These are phyloP conservation scores for Mycetomoellerius zeteki DNA, from an alignment of 1,140 invertebrate genomes.

Conservation along the genomic window DNA sequence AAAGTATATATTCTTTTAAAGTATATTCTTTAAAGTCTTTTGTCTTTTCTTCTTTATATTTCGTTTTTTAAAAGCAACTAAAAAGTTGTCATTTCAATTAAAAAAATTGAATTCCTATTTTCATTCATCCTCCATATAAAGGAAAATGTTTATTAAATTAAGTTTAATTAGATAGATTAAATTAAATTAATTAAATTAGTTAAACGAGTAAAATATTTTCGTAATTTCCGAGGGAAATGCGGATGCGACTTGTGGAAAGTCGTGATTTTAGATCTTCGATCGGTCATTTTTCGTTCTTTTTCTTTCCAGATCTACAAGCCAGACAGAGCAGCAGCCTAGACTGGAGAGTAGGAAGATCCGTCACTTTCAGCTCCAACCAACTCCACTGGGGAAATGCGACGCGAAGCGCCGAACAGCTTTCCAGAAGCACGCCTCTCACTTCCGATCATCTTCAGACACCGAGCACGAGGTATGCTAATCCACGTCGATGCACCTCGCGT, in stretches of 20 bases:
- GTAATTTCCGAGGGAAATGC: not conserved
- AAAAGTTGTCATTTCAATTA: too few species aligned
- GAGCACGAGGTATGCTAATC: constrained; percentile 81
- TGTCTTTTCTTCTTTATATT: too few species aligned
- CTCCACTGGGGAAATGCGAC: constrained; percentile 81
- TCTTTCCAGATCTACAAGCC: constrained; percentile 73
- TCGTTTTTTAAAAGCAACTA: too few species aligned
- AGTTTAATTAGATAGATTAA: not conserved
- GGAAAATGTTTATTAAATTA: not conserved
- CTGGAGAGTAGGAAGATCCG: constrained; percentile 81
- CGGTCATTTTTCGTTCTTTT: not conserved
- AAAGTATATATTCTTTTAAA: too few species aligned
- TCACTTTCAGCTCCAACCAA: constrained; percentile 77
- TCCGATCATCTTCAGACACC: constrained; percentile 80
- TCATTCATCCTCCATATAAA: not conserved
- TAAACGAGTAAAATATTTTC: not conserved
- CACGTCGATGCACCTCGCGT: constrained; percentile 18
- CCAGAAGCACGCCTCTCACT: constrained; percentile 80
- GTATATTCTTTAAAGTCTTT: too few species aligned
- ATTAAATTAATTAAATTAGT: not conserved
- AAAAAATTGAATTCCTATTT: not conserved
- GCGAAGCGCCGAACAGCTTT: constrained; percentile 83
- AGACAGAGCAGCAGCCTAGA: constrained; percentile 85
- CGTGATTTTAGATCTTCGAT: not conserved
- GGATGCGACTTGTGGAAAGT: not conserved